Evolutionary conservation across 2,113 vertebrate species (phyloP).

Genomic region (Crotalus helleri): DNA sequence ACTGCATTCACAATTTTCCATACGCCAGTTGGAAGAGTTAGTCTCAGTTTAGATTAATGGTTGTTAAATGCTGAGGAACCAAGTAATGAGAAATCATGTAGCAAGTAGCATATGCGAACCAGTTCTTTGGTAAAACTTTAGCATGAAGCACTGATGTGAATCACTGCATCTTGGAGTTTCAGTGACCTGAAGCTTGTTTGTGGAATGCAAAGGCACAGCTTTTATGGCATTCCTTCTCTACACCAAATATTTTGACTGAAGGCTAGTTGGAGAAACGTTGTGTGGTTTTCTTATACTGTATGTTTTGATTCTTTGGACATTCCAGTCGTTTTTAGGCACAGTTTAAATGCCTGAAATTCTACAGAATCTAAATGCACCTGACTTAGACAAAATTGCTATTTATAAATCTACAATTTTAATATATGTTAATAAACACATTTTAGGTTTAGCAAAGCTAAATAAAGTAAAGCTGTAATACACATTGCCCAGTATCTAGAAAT

Average conservation of each 20-base stretch:
- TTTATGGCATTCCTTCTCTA: background rate
- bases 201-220: background rate
- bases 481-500: slow-evolving; percentile 50
- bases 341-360: background rate
- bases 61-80: background rate
- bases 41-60: background rate
- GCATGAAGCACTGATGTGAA: background rate
- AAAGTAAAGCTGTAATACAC: slow-evolving; percentile 22
- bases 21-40: background rate
- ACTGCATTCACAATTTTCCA: background rate
- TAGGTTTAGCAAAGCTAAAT: slow-evolving; percentile 11
- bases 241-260: background rate
- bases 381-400: slow-evolving; percentile 16
- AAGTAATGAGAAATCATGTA: background rate
- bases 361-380: background rate
- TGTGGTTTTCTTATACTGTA: slow-evolving; percentile 11
- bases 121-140: background rate
- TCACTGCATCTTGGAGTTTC: background rate
- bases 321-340: background rate
- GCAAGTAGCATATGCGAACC: background rate
- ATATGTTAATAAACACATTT: slow-evolving; percentile 23
- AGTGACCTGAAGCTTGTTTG: background rate
- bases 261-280: background rate
- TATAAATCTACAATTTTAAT: slow-evolving; percentile 23
- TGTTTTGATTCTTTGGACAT: background rate